phyloP scores from a whole-genome alignment of 1,140 invertebrate genomes.

The Telenomus remus region DNA sequence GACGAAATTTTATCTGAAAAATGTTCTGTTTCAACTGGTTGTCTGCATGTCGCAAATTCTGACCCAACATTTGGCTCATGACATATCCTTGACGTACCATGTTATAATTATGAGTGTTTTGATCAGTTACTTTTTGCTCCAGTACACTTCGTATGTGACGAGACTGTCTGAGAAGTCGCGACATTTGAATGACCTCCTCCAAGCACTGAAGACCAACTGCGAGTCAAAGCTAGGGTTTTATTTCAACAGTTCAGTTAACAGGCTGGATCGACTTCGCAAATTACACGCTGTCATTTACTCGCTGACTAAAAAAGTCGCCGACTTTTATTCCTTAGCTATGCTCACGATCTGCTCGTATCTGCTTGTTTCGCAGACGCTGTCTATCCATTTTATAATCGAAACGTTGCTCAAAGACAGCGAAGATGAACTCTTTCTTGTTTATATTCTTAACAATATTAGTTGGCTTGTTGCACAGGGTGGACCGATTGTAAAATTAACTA shows the following conservation, averaged over 20 bases:
- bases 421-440: not conserved
- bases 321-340: constrained; percentile 31
- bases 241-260: constrained; percentile 16
- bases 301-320: constrained; percentile 1
- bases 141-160: constrained; percentile 13
- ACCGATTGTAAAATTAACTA: constrained; percentile 19
- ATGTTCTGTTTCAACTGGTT: not conserved
- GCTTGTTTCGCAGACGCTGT: constrained; percentile 21
- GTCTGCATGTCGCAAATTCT: constrained; percentile 15
- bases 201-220: not conserved
- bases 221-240: constrained; percentile 1
- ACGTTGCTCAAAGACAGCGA: not conserved
- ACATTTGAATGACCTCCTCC: constrained; percentile 8
- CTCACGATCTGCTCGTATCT: constrained; percentile 23
- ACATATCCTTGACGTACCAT: constrained; percentile 4
- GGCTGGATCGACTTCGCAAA: constrained; percentile 13
- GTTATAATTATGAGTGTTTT: constrained; percentile 18
- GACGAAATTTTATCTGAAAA: not conserved
- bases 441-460: constrained; percentile 15
- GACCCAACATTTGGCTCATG: constrained; percentile 1
- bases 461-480: constrained; percentile 12
- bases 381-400: constrained; percentile 15
- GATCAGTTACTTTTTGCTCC: constrained; percentile 17
- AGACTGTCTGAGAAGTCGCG: not conserved
- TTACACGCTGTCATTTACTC: constrained; percentile 22